Base-by-base conservation (phyloP, 2,797 vertebrate species). In the Merluccius polli region DNA sequence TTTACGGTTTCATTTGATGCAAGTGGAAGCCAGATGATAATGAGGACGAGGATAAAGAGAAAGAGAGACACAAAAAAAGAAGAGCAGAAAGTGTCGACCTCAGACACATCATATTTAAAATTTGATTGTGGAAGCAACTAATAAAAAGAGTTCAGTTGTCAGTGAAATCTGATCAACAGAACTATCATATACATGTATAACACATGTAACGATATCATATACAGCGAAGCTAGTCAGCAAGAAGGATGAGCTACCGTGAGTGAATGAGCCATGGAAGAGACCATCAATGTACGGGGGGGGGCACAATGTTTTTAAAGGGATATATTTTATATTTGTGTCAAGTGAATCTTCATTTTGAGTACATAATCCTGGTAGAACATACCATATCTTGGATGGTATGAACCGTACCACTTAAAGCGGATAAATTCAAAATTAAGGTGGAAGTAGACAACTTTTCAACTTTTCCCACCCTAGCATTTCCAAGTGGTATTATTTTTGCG, bases 21-120 rank as follows among this genome's bases (percentile, higher is more conserved):
- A n/a, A n/a, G n/a, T n/a, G n/a, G n/a, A n/a, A n/a, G n/a, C n/a
- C n/a, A n/a, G n/a, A n/a, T n/a, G n/a, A n/a, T n/a, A n/a, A n/a
- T n/a, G n/a, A n/a, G n/a, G n/a, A n/a, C n/a, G n/a, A n/a, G n/a
- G n/a, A n/a, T n/a, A n/a, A n/a, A n/a, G n/a, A n/a, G n/a, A n/a
- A n/a, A n/a, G n/a, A n/a, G n/a, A n/a, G n/a, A n/a, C n/a, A n/a
- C n/a, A n/a, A n/a, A n/a, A n/a, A n/a, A n/a, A n/a, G n/a, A 86
- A 8, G 86, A 89, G 69, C 72, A 88, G 27, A 67, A 71, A 85
- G 73, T 0, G 79, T 77, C 32, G 82, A 72, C 75, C 83, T 81
- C 77, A 88, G 75, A 27, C 91, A 89, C 72, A 94, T 85, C 93
- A 94, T 93, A 71, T 71, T 86, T 12, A 2, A 65, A 10, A 24